phyloP scores from a whole-genome alignment of 2,113 vertebrate genomes.

The Rhinolophus sinicus region DNA sequence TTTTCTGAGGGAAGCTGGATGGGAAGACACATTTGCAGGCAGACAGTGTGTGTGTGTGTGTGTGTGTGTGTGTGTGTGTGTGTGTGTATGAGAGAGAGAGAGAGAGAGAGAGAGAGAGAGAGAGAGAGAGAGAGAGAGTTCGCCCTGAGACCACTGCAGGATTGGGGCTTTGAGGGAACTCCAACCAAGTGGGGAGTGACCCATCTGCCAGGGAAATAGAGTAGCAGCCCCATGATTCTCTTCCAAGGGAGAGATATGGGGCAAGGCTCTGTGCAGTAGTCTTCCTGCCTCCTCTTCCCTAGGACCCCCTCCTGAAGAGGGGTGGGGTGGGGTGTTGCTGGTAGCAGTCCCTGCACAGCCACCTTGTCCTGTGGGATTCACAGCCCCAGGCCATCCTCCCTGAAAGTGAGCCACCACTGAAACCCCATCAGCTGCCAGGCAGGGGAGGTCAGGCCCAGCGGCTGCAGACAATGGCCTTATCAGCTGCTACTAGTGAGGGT shows the following conservation, averaged over 20 bases:
- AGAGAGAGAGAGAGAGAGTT: neutral
- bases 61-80: neutral
- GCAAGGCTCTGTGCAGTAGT: neutral
- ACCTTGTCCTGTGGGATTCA: neutral
- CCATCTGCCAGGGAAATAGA: neutral
- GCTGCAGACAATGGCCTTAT: slow-evolving; percentile 72
- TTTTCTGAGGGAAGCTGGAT: neutral
- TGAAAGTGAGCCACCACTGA: slow-evolving; percentile 40
- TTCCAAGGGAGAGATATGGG: neutral
- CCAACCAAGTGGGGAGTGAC: neutral
- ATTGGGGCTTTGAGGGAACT: neutral
- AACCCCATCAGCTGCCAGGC: slow-evolving; percentile 55
- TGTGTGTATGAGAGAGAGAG: neutral
- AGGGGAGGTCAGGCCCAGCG: slow-evolving; percentile 57
- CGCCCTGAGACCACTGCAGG: neutral
- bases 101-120: neutral
- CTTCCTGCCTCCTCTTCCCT: neutral
- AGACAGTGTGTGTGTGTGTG: neutral
- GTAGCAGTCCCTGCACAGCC: neutral
- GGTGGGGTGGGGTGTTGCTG: neutral
- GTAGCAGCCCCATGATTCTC: neutral
- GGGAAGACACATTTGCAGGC: neutral
- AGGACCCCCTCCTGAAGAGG: rapidly evolving
- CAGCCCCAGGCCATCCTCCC: neutral
- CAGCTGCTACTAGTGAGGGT: slow-evolving; percentile 48